These are phyloP conservation scores for Enteromius viviparus DNA, from an alignment of 2,797 vertebrate genomes.

Conservation along the genomic window DNA sequence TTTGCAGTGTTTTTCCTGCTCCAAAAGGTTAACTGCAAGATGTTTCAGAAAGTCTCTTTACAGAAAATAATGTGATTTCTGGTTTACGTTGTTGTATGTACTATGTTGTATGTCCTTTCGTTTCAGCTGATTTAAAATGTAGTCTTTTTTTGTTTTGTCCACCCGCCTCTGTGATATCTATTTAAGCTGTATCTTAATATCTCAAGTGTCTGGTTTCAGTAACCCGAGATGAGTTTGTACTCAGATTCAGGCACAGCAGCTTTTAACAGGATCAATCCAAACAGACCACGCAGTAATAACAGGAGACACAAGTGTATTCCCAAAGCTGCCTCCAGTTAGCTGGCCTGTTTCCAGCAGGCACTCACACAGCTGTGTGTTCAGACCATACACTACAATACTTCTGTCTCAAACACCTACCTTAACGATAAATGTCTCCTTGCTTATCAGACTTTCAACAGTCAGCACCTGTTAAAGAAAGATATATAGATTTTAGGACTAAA, in stretches of 20 bases:
- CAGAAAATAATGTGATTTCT: neutral
- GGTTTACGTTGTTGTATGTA: neutral
- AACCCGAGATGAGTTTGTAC: conserved; percentile 63
- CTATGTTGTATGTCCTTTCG: too few relatives aligned
- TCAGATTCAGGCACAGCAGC: conserved; percentile 61
- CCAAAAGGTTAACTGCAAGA: neutral
- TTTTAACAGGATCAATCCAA: conserved; percentile 70
- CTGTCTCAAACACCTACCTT: conserved; percentile 81
- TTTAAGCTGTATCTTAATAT: conserved; percentile 15
- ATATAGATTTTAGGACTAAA: neutral
- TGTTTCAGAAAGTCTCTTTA: neutral
- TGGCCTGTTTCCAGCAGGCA: conserved; percentile 6
- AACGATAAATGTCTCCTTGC: conserved; percentile 89
- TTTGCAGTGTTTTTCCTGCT: neutral
- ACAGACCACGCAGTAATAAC: conserved; percentile 53
- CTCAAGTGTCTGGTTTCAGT: conserved; percentile 61
- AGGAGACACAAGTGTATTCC: conserved; percentile 61
- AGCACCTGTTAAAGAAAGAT: conserved; percentile 82
- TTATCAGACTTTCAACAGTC: conserved; percentile 87
- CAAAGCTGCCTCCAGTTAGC: conserved; percentile 45
- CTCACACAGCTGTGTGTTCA: neutral
- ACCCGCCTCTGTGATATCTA: neutral
- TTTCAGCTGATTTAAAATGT: neutral
- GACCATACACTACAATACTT: neutral
- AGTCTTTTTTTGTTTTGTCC: neutral